phyloP scores from a whole-genome alignment of 1,140 invertebrate species.

The Drosophila paulistorum region DNA sequence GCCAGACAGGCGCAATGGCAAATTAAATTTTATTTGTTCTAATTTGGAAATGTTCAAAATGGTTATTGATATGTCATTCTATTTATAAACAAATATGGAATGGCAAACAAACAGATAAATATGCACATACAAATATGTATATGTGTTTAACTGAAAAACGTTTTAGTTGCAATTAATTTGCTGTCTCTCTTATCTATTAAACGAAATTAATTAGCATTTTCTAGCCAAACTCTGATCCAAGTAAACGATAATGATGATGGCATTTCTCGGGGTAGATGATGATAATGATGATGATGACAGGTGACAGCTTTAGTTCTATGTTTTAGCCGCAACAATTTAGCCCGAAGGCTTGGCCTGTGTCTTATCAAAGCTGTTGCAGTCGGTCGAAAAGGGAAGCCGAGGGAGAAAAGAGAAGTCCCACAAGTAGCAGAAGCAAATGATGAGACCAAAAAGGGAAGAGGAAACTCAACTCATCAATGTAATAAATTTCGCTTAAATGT shows the following conservation, averaged over 20 bases:
- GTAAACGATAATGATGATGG: background rate
- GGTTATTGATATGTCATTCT: background rate
- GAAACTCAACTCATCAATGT: constrained; percentile 44
- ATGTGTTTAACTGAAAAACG: background rate
- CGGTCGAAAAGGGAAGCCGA: background rate
- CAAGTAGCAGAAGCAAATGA: background rate
- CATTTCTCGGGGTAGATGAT: background rate
- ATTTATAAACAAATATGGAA: background rate
- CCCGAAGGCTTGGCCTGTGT: background rate
- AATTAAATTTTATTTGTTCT: constrained; percentile 4
- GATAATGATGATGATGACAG: constrained; percentile 30
- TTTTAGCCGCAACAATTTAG: constrained; percentile 1
- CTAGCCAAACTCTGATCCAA: background rate
- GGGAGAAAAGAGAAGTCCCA: background rate
- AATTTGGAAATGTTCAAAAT: constrained; percentile 9
- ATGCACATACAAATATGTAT: background rate
- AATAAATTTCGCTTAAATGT: constrained; percentile 77
- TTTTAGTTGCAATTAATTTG: constrained; percentile 9
- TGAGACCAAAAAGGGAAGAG: constrained; percentile 15
- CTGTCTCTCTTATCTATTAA: background rate
- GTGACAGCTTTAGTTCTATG: constrained; percentile 9
- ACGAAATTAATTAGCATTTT: constrained; percentile 5
- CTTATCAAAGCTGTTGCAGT: constrained; percentile 8
- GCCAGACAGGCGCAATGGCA: background rate
- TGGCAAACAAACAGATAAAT: background rate